phyloP scores from a whole-genome alignment of 1,140 invertebrate species.

The Macrosteles quadrilineatus region DNA sequence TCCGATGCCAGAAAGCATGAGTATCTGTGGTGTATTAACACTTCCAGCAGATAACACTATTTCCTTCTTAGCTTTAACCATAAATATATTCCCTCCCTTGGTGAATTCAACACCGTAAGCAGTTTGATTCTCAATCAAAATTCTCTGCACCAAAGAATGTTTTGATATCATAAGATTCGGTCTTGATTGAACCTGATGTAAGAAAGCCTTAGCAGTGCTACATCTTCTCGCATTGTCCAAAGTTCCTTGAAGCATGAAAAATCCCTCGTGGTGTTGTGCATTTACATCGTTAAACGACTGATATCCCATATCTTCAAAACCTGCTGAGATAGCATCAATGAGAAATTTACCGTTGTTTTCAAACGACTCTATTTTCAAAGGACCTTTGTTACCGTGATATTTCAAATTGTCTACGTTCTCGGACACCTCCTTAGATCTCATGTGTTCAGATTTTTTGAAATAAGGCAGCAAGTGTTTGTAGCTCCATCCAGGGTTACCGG shows the following conservation, averaged over 20 bases:
- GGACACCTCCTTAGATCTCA: conserved; percentile 73
- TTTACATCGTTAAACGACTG: conserved; percentile 82
- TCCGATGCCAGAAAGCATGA: conserved; percentile 87
- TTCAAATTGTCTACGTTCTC: conserved; percentile 53
- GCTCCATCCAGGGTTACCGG: conserved; percentile 65
- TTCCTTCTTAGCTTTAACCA: conserved; percentile 67
- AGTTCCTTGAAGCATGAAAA: conserved; percentile 71
- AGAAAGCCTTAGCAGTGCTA: conserved; percentile 83
- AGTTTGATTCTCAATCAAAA: conserved; percentile 64
- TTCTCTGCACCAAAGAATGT: conserved; percentile 61
- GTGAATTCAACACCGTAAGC: conserved; percentile 73
- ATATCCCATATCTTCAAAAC: conserved; percentile 71
- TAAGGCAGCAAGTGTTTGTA: conserved; percentile 78
- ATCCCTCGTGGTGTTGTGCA: conserved; percentile 76
- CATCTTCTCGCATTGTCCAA: conserved; percentile 82
- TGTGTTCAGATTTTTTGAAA: conserved; percentile 86
- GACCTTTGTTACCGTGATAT: conserved; percentile 74
- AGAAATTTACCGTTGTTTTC: conserved; percentile 51
- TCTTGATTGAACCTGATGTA: conserved; percentile 62
- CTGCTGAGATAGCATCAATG: conserved; percentile 59
- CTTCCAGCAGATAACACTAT: conserved; percentile 72
- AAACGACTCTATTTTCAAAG: conserved; percentile 69
- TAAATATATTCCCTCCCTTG: conserved; percentile 57
- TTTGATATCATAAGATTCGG: conserved; percentile 67
- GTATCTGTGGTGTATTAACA: conserved; percentile 74